A percentile compares a stretch with the other conserved stretches of the same genome.
Conservation (phyloP, 53 echinoderm and acorn worm genomes). For the Luidia sarsii region DNA sequence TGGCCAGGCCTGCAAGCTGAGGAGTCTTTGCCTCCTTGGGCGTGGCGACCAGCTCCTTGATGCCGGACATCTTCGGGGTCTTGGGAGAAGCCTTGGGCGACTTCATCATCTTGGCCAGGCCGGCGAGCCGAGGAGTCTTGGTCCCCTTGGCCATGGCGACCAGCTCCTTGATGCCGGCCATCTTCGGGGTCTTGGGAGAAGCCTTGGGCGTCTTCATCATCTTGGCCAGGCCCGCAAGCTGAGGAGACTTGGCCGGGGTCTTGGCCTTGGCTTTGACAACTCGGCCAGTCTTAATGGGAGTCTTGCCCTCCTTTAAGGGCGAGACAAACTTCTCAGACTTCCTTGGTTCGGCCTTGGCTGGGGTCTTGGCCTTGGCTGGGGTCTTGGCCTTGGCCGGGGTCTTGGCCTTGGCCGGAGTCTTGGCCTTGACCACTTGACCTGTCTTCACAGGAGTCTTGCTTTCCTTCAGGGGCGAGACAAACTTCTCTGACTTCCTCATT, state of each 20-base stretch:
- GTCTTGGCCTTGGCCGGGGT: conserved; percentile 33
- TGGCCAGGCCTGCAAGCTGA: conserved; percentile 54
- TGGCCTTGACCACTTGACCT: background rate
- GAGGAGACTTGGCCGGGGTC: conserved; percentile 45
- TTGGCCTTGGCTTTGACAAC: conserved; percentile 18
- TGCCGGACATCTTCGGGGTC: conserved; percentile 43
- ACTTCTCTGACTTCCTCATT: conserved; percentile 18
- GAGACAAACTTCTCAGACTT: conserved; percentile 57
- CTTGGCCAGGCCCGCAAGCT: conserved; percentile 55
- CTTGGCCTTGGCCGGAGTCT: conserved; percentile 52
- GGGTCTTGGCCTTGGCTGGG: conserved; percentile 45
- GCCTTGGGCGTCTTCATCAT: conserved; percentile 75
- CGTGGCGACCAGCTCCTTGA: conserved; percentile 65
- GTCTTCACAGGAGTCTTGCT: conserved; percentile 56
- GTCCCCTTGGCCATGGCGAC: conserved; percentile 48
- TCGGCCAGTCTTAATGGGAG: conserved; percentile 56
- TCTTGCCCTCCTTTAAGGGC: conserved; percentile 56
- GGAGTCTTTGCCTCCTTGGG: conserved; percentile 65
- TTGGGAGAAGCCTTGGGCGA: conserved; percentile 65
- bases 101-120: conserved; percentile 59
- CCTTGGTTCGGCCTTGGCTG: conserved; percentile 19
- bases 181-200: conserved; percentile 16
- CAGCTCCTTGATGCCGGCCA: conserved; percentile 64
- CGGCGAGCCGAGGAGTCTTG: conserved; percentile 55
- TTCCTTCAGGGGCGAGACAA: conserved; percentile 41